Base-by-base conservation (phyloP, 2,888 invertebrate species). In the Phasia obesa region DNA sequence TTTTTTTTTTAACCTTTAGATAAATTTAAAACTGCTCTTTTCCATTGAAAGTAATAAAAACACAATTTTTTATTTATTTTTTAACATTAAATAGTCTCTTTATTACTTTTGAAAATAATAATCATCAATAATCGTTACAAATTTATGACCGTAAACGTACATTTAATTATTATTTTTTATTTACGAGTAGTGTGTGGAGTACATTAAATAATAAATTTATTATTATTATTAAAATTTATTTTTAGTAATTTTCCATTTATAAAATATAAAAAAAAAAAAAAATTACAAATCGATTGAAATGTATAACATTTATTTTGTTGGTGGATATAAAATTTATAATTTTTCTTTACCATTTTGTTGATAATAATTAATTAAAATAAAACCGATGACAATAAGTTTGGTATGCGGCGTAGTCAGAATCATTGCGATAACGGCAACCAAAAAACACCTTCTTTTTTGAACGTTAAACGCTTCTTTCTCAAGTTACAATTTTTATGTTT, bases 281-380 rank as follows among this genome's bases (percentile, higher is more conserved):
- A 69, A 69, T 49, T 60, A 60, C 49, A 67, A 53, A 76, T 11
- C 70, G 70, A 81, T 64, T 70, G 42, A 75, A 80, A 81, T 75
- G 64, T 81, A 59, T 70, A 65, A 75, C 70, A 76, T 71, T 57
- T 71, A 44, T 62, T 51, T 60, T 71, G 35, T 38, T 70, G n/a
- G 23, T 19, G n/a, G 21, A 5, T 51, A 59, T 55, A 7, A 53
- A 73, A 59, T 35, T 55, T 27, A 57, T 62, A 57, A 65, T 49
- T 49, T 17, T 57, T 47, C 2, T 11, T 75, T 75, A 49, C 15
- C 42, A 47, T 23, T 19, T 35, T 47, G 23, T 42, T 4, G 31
- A 27, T 27, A 25, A 25, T 23, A 35, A 49, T 15, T 19, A 35
- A 71, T 21, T 38, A 35, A 70, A 23, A 47, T 53, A 31, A 57